Evolutionary conservation across 2,888 invertebrate species (phyloP), one percentile per base, ranked within the genome.

Genomic region (Oligia strigilis): DNA sequence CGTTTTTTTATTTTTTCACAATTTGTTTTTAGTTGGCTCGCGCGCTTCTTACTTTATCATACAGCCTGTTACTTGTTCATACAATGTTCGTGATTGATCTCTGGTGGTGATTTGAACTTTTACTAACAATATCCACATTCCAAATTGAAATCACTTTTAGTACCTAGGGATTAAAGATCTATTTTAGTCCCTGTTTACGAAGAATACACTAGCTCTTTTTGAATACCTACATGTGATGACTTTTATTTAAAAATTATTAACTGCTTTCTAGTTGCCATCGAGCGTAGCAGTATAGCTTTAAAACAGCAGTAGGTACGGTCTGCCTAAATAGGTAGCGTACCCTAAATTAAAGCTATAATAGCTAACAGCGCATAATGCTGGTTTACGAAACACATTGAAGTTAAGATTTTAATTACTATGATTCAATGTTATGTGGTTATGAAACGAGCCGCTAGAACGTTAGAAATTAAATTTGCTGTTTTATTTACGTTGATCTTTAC

Each of bases 331-430:
- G 46, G 58, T 52, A 58, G 9, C 58, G 36, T 62, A 23, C 36
- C 46, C 17, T 65, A 43, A 72, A 58, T 70, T 60, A 46, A 83
- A 62, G 40, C 49, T 80, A 43, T 65, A 82, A 70, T 19, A 75
- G 60, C 71, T 52, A 77, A 55, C 36, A 72, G 55, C 77, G 55
- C 76, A 76, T 75, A 60, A 69, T 77, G 72, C 67, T 49, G 66
- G 60, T 81, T 84, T 89, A 62, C 89, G 81, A 89, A 88, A 89
- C 64, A 73, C 67, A 75, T 74, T 78, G 69, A 77, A 69, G 79
- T 72, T 66, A 77, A 83, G 49, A 64, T 64, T 85, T 86, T 83
- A 89, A 83, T 89, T 83, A 88, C 85, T 72, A 80, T 86, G 89
- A 83, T 89, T 77, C 80, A 85, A 85, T 78, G 78, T 66, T 80